Base-by-base conservation (phyloP, 2,888 invertebrate species). In the Venusia cambrica region DNA sequence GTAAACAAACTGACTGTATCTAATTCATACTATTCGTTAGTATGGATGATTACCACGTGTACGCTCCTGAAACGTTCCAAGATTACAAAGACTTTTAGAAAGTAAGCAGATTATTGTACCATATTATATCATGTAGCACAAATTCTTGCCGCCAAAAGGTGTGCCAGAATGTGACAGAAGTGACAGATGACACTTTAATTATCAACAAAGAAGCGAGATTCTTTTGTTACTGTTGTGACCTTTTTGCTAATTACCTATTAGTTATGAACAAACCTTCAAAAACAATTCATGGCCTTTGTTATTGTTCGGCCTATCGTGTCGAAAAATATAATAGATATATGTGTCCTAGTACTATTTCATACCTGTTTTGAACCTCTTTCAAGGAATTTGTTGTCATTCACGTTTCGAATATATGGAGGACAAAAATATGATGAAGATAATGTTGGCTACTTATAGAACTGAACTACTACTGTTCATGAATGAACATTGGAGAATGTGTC, bases 141-240 rank as follows among this genome's bases (percentile, higher is more conserved):
- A 12, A 10, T 18, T n/a, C 15, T 2, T 15, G 9, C 5, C 5
- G 20, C 30, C 31, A 31, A n/a, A n/a, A n/a, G 37, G 31, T 31
- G 31, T 32, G 19, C 4, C 26, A 19, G 38, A 24, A 22, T 38
- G 7, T 21, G n/a, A n/a, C n/a, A n/a, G n/a, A n/a, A n/a, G 22
- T 18, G 38, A 28, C 32, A 38, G 28, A 38, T 32, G 27, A 38
- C 32, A 38, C 38, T 18, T 27, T 16, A 22, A 21, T 26, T 21
- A 31, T 16, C 8, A 29, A 33, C 24, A 39, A 30, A 42, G 35
- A 26, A 38, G 20, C 24, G 15, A 20, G 9, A 15, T 36, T 22
- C 27, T 26, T 28, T 24, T 9, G 17, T 28, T 12, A 18, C 9
- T 22, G 31, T 17, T 5, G 12, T 33, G 28, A 30, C 38, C 38